A percentile compares a stretch with the other conserved stretches of the same genome.
Conservation (phyloP, 2,797 vertebrate species). For the Rhabdomys pumilio region DNA sequence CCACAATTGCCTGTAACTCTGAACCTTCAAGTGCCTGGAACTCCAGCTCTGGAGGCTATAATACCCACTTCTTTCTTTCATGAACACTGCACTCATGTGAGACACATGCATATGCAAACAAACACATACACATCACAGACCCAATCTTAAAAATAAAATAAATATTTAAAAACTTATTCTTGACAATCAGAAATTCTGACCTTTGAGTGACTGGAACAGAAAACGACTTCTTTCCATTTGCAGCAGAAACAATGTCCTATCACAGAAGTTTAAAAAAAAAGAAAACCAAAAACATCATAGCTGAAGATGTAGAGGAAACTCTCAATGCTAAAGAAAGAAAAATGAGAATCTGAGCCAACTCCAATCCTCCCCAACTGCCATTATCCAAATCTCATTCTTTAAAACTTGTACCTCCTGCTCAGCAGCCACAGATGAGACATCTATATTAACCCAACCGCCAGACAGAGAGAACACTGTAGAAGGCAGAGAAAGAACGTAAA, state of each 20-base stretch:
- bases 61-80: background rate
- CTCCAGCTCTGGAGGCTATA: background rate
- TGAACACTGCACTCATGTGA: background rate
- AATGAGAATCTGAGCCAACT: background rate
- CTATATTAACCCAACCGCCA: background rate
- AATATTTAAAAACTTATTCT: background rate
- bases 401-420: background rate
- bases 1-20: background rate
- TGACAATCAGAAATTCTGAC: background rate
- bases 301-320: constrained; percentile 1
- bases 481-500: background rate
- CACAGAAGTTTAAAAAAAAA: background rate
- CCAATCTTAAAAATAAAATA: background rate
- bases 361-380: background rate
- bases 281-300: background rate
- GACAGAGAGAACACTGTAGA: background rate
- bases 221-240: constrained; percentile 67
- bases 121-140: background rate
- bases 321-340: background rate
- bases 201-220: constrained; percentile 70
- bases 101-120: background rate
- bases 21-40: background rate
- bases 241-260: constrained; percentile 1
- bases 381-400: background rate
- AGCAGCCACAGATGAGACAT: background rate